Evolutionary conservation across 2,888 invertebrate species (phyloP).

Genomic region (Lasioglossum calceatum): DNA sequence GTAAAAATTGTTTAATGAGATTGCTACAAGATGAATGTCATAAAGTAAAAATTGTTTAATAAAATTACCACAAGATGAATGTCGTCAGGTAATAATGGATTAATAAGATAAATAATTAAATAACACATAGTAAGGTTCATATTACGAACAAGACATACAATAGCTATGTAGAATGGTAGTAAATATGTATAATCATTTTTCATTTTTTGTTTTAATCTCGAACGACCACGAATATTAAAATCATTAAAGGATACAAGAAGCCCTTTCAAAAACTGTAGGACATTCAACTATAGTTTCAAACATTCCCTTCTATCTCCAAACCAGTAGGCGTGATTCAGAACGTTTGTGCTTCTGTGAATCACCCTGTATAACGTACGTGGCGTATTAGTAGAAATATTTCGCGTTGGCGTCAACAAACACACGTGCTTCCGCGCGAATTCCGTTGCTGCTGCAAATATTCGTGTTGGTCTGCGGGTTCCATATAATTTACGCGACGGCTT

Average conservation of each 20-base stretch:
- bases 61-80: too few species aligned
- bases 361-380: background rate
- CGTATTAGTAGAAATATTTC: slow-evolving; percentile 14
- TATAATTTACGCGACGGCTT: slow-evolving; percentile 6
- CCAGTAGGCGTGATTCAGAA: background rate
- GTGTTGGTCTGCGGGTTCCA: slow-evolving; percentile 1
- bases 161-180: background rate
- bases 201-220: background rate
- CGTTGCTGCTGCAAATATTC: background rate
- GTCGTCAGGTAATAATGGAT: too few species aligned
- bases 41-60: background rate
- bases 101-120: background rate
- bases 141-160: too few species aligned
- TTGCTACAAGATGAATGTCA: background rate
- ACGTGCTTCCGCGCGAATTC: background rate
- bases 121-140: background rate
- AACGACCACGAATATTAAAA: background rate
- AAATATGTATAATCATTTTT: background rate
- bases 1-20: too few species aligned
- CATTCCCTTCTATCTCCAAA: background rate
- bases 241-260: background rate
- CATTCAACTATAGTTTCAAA: background rate
- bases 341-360: background rate
- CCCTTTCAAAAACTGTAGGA: background rate
- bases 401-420: slow-evolving; percentile 13